Evolutionary conservation across 2,797 vertebrate genomes (phyloP).

Genomic region (Cephalopachus bancanus): DNA sequence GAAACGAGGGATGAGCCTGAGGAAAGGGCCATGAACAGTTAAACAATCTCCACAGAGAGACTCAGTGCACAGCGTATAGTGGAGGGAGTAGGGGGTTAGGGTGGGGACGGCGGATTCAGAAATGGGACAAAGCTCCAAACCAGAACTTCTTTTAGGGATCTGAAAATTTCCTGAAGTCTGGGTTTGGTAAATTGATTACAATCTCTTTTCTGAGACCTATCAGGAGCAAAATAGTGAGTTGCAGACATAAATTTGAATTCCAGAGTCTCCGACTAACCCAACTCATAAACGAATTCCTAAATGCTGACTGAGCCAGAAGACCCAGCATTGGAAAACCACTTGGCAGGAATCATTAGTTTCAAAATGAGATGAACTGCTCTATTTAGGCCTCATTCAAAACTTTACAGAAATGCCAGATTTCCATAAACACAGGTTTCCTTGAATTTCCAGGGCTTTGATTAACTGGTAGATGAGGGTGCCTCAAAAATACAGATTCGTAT

Average conservation of each 20-base stretch:
- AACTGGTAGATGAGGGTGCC: slow-evolving; percentile 89
- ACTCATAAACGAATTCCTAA: slow-evolving; percentile 96
- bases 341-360: slow-evolving; percentile 92
- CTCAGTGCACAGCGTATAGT: background rate
- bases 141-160: slow-evolving; percentile 81
- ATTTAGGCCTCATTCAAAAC: slow-evolving; percentile 92
- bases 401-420: slow-evolving; percentile 91
- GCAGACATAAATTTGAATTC: slow-evolving; percentile 94
- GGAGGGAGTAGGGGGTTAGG: too few relatives aligned
- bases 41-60: slow-evolving; percentile 45
- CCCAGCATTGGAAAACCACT: slow-evolving; percentile 93
- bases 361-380: slow-evolving; percentile 94
- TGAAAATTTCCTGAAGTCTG: slow-evolving; percentile 83
- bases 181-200: slow-evolving; percentile 90
- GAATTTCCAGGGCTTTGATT: slow-evolving; percentile 91
- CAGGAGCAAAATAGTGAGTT: slow-evolving; percentile 88
- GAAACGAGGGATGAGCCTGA: slow-evolving; percentile 70
- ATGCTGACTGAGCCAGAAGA: slow-evolving; percentile 95
- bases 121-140: slow-evolving; percentile 79
- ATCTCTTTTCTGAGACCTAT: slow-evolving; percentile 89
- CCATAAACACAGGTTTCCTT: slow-evolving; percentile 92
- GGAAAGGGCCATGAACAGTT: slow-evolving; percentile 69
- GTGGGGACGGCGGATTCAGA: background rate
- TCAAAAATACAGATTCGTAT: slow-evolving; percentile 90
- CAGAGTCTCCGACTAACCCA: slow-evolving; percentile 92